Evolutionary conservation across 2,888 invertebrate genomes (phyloP).

Genomic region (Coleophora flavipennella): DNA sequence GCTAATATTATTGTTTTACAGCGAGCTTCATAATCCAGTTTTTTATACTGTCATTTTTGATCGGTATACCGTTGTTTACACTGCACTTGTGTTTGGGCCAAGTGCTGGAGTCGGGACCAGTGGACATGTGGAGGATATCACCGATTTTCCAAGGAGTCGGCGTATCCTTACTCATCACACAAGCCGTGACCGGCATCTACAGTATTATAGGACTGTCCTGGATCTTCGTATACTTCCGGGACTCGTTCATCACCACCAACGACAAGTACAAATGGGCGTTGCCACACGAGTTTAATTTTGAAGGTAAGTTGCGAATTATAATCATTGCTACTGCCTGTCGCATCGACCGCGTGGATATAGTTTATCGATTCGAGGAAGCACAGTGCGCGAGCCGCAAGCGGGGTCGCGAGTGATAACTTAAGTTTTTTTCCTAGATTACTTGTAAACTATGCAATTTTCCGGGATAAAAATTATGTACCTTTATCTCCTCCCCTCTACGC

Average conservation of each 20-base stretch:
- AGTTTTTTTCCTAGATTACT: no score
- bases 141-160: constrained; percentile 94
- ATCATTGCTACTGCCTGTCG: no score
- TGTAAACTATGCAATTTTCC: no score
- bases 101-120: constrained; percentile 85
- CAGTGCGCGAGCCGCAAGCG: no score
- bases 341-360: no score
- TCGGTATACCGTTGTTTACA: constrained; percentile 89
- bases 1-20: constrained; percentile 43
- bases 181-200: constrained; percentile 87
- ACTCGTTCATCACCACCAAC: constrained; percentile 86
- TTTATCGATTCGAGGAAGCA: no score
- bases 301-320: constrained; percentile 64
- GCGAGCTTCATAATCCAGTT: constrained; percentile 92
- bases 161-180: constrained; percentile 83
- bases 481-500: no score
- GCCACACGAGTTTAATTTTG: constrained; percentile 78
- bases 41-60: constrained; percentile 82
- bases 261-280: constrained; percentile 88
- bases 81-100: constrained; percentile 90
- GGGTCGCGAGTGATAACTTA: no score
- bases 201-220: constrained; percentile 92
- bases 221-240: constrained; percentile 90
- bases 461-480: no score
- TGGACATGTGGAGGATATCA: constrained; percentile 95